Evolutionary conservation across 2,113 vertebrate species (phyloP).

Genomic region (Megaleporinus macrocephalus): DNA sequence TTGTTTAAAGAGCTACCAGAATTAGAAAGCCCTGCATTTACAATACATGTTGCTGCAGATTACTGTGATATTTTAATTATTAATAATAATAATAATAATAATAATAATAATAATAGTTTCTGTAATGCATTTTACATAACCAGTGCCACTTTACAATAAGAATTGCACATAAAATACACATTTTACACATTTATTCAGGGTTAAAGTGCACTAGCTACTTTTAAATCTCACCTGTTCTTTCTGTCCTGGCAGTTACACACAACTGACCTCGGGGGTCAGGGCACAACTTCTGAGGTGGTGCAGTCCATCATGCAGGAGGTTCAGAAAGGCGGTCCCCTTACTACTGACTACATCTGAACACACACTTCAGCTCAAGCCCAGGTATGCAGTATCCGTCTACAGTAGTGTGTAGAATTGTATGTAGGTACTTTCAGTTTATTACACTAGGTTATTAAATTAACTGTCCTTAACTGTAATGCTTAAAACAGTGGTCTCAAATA

Average conservation of each 20-base stretch:
- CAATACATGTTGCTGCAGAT: too few relatives aligned
- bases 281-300: slow-evolving; percentile 81
- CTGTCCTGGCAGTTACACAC: slow-evolving; percentile 76
- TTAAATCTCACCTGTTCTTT: not conserved
- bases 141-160: too few relatives aligned
- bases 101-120: too few relatives aligned
- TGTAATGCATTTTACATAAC: too few relatives aligned
- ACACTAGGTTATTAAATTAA: not conserved
- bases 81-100: too few relatives aligned
- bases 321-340: slow-evolving; percentile 61
- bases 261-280: slow-evolving; percentile 82
- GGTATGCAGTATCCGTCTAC: not conserved
- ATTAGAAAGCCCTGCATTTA: too few relatives aligned
- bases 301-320: slow-evolving; percentile 75
- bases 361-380: not conserved
- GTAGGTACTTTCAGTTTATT: not conserved
- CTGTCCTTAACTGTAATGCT: not conserved
- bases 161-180: too few relatives aligned
- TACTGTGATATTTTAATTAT: too few relatives aligned
- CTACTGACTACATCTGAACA: slow-evolving; percentile 31
- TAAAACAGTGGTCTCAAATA: not conserved
- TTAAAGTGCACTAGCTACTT: not conserved
- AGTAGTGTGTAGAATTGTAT: not conserved
- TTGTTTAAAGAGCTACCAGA: too few relatives aligned
- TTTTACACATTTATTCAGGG: too few relatives aligned